A percentile compares a stretch with the other conserved stretches of the same genome.
phyloP scores from a whole-genome alignment of 2,797 vertebrate species.

The Prunella strophiata region DNA sequence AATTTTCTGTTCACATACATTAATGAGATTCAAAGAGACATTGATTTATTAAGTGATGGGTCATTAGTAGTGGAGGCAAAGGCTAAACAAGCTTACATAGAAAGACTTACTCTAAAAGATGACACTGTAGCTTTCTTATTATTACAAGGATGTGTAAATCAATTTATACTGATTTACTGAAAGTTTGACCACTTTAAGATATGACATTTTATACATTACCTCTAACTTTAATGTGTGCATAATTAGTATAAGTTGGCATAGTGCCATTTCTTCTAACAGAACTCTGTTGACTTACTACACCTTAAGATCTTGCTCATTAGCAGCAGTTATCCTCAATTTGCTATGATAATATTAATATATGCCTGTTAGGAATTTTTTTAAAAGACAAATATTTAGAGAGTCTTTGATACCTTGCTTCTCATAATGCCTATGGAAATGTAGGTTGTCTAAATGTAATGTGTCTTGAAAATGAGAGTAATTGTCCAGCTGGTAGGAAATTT shows the following conservation, averaged over 20 bases:
- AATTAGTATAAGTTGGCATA: neutral
- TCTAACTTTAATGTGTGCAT: neutral
- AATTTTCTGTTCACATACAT: neutral
- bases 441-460: neutral
- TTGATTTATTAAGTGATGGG: conserved; percentile 33
- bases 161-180: neutral
- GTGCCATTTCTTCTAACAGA: neutral
- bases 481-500: neutral
- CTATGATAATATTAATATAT: neutral
- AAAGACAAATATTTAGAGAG: conserved; percentile 1
- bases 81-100: neutral
- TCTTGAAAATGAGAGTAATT: neutral
- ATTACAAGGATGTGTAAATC: neutral
- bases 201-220: neutral
- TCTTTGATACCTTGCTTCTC: neutral
- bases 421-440: neutral
- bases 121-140: neutral
- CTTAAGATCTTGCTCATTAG: neutral
- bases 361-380: neutral
- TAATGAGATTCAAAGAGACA: conserved; percentile 22
- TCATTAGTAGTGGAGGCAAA: neutral
- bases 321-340: neutral
- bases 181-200: neutral
- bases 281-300: neutral
- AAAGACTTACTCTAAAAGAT: neutral